Evolutionary conservation across 2,888 invertebrate species (phyloP).

Genomic region (Agrotis ipsilon): DNA sequence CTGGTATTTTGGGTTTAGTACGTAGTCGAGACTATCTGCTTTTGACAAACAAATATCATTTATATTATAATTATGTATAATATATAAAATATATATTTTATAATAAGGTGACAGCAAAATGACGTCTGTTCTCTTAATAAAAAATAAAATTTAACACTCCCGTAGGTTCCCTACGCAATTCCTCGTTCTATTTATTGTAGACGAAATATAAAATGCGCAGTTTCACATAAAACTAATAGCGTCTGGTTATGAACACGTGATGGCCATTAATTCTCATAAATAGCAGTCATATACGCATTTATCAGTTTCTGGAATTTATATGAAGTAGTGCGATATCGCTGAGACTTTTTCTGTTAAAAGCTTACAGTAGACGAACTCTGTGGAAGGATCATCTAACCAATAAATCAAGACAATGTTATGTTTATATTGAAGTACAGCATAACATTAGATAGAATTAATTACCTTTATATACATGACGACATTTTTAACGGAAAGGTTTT

Average conservation of each 20-base stretch:
- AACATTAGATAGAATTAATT: not conserved
- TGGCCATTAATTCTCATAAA: slow-evolving; percentile 51
- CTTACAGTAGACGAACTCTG: slow-evolving; percentile 1
- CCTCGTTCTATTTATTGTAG: slow-evolving; percentile 44
- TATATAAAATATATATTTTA: not conserved
- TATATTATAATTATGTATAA: not conserved
- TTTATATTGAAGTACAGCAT: not conserved
- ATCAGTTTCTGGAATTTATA: slow-evolving; percentile 45
- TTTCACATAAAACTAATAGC: slow-evolving; percentile 47
- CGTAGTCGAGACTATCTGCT: slow-evolving; percentile 16
- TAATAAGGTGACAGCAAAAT: slow-evolving; percentile 9
- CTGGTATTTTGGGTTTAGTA: slow-evolving; percentile 28
- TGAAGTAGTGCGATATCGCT: slow-evolving; percentile 10
- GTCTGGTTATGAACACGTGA: slow-evolving; percentile 47
- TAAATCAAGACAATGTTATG: not conserved
- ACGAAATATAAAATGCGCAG: slow-evolving; percentile 38
- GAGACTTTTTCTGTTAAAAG: slow-evolving; percentile 16
- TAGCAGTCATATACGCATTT: slow-evolving; percentile 46
- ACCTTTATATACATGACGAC: not conserved
- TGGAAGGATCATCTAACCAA: not conserved
- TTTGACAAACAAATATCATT: slow-evolving; percentile 25
- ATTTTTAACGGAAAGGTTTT: not conserved
- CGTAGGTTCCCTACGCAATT: slow-evolving; percentile 32
- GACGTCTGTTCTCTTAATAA: slow-evolving; percentile 13
- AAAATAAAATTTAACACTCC: slow-evolving; percentile 26